Conservation (phyloP, 2,113 vertebrate species). For the Fulmarus glacialis region DNA sequence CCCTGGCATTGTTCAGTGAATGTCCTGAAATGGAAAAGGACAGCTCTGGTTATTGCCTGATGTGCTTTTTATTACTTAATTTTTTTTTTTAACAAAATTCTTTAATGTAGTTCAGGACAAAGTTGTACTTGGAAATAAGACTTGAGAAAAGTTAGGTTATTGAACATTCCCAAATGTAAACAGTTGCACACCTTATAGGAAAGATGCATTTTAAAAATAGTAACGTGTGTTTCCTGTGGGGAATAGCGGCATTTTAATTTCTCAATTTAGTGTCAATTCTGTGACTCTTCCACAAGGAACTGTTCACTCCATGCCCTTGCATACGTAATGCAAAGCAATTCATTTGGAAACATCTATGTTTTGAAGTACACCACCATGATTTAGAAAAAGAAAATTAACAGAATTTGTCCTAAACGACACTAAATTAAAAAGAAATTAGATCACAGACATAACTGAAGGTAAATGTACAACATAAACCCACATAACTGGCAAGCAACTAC, state of each 20-base stretch:
- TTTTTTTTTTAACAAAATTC: slow-evolving; percentile 47
- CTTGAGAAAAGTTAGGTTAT: slow-evolving; percentile 67
- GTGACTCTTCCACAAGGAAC: slow-evolving; percentile 69
- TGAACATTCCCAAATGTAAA: slow-evolving; percentile 74
- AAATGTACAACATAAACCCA: slow-evolving; percentile 91
- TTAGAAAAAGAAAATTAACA: slow-evolving; percentile 83
- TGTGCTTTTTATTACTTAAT: not conserved
- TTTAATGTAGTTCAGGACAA: slow-evolving; percentile 99
- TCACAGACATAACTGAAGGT: slow-evolving; percentile 86
- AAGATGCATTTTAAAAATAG: slow-evolving; percentile 58
- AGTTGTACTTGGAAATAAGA: slow-evolving; percentile 75
- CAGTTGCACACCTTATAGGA: slow-evolving; percentile 68
- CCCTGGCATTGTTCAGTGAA: slow-evolving; percentile 99
- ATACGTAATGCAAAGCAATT: slow-evolving; percentile 85
- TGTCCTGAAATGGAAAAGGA: slow-evolving; percentile 89
- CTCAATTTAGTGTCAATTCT: slow-evolving; percentile 71
- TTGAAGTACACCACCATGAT: slow-evolving; percentile 75
- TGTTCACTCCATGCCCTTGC: slow-evolving; percentile 81
- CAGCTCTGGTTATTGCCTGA: slow-evolving; percentile 35
- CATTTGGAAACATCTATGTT: slow-evolving; percentile 73
- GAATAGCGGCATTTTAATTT: slow-evolving; percentile 34
- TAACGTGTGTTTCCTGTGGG: slow-evolving; percentile 58
- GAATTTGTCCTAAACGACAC: slow-evolving; percentile 98
- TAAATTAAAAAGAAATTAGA: slow-evolving; percentile 82
- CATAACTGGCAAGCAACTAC: slow-evolving; percentile 90